These are phyloP conservation scores for Mobula hypostoma DNA, from an alignment of 2,113 vertebrate species.

Conservation along the genomic window DNA sequence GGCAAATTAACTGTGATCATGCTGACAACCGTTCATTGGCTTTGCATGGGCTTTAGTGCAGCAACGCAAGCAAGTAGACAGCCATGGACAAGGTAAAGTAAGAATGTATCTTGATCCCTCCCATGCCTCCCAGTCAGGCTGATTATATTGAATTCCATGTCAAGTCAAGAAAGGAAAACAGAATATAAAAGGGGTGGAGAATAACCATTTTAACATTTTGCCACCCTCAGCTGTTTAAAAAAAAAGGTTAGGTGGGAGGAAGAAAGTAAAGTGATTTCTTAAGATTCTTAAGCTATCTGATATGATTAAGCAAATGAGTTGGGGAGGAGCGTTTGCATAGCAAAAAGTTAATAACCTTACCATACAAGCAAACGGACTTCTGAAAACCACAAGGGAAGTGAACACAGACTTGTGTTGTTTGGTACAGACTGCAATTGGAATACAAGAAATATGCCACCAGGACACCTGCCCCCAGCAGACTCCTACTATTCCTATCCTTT, in stretches of 20 bases:
- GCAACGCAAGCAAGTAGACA: not conserved
- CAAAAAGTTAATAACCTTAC: conserved; percentile 18
- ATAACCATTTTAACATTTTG: not conserved
- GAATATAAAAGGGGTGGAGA: not conserved
- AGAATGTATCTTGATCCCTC: too few species aligned
- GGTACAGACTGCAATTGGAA: conserved; percentile 16
- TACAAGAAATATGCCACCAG: conserved; percentile 27
- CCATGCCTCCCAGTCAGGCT: too few species aligned
- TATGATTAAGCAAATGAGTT: not conserved
- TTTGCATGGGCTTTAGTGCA: not conserved
- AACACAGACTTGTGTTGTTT: conserved; percentile 16
- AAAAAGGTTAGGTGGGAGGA: too few species aligned
- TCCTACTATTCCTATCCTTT: not conserved
- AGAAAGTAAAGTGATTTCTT: not conserved
- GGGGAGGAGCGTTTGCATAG: not conserved
- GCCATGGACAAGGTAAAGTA: too few species aligned
- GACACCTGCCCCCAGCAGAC: conserved; percentile 33
- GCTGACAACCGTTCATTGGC: not conserved
- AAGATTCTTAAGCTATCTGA: not conserved
- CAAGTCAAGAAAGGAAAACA: too few species aligned
- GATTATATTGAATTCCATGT: too few species aligned
- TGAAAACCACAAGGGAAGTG: conserved; percentile 4
- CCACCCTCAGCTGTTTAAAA: not conserved
- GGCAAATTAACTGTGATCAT: not conserved
- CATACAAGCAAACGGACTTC: not conserved